A percentile compares a stretch with the other conserved stretches of the same genome.
phyloP scores from a whole-genome alignment of 2,797 vertebrate genomes.

The Mus spretus region DNA sequence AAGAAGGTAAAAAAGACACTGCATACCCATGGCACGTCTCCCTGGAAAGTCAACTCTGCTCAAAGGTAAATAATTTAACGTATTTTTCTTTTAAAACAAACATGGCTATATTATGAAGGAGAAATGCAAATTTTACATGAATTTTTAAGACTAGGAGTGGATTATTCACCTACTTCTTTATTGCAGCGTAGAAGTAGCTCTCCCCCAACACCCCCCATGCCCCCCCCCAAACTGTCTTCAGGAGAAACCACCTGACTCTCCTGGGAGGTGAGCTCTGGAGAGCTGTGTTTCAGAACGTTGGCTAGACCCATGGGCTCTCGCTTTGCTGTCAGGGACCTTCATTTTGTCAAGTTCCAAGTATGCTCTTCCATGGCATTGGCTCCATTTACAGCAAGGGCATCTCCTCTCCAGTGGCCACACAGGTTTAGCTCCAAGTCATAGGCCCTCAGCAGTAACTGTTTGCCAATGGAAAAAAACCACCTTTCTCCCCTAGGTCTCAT shows the following conservation, averaged over 20 bases:
- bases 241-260: neutral
- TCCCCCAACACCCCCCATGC: neutral
- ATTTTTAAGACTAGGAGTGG: slow-evolving; percentile 78
- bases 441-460: neutral
- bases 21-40: neutral
- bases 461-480: neutral
- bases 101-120: slow-evolving; percentile 75
- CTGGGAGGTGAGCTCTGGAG: neutral
- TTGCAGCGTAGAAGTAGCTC: neutral
- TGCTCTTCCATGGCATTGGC: neutral
- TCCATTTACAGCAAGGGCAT: neutral
- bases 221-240: too few species aligned
- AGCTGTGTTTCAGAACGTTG: neutral
- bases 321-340: too few species aligned
- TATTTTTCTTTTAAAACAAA: slow-evolving; percentile 77
- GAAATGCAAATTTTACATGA: slow-evolving; percentile 78
- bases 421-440: neutral
- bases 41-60: slow-evolving; percentile 62
- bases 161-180: slow-evolving; percentile 63
- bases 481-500: neutral
- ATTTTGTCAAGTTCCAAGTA: neutral
- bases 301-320: neutral
- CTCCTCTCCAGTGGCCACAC: neutral
- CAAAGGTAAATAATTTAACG: slow-evolving; percentile 78
- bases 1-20: neutral